Evolutionary conservation across 2,797 vertebrate species (phyloP), one percentile per base, ranked within the genome.

Genomic region (Ispidina lecontei): DNA sequence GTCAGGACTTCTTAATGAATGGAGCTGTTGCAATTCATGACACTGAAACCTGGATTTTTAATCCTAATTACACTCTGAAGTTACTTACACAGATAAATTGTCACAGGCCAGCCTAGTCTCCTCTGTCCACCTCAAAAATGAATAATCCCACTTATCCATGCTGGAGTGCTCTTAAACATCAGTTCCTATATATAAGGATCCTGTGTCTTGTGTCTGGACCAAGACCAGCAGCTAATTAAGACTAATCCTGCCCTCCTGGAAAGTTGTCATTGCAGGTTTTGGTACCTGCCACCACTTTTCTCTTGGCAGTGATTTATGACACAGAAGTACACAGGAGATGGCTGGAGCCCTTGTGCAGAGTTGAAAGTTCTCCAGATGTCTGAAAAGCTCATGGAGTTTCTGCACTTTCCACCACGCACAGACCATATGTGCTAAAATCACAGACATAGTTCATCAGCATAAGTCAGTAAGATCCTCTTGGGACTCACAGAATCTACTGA

Each of bases 221-320:
- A 76, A 91, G 68, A 29, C 56, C 78, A 92, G 81, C 46, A 80
- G 75, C 62, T 91, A 93, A 84, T 74, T 85, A 90, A 92, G 58
- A 47, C 37, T 91, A 93, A 94, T 85, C 69, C 91, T 84, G 60
- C 44, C 60, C 78, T 84, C 31, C 58, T 71, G 74, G 65, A 91
- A 93, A 95, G 94, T 86, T 71, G 71, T 82, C 90, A 58, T 18
- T 83, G 81, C 63, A 65, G 51, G 54, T 89, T 93, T 89, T 87
- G 59, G 65, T 74, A 68, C 80, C 78, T 74, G 71, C n/a, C 64
- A 77, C 79, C 60, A 22, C 41, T 95, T 83, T 89, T 91, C 87
- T 77, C 41, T 74, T 6, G 6, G 72, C 70, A 83, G 87, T 46
- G n/a, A 90, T 93, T 94, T 69, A 83, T 65, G 78, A 74, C 16